These are phyloP conservation scores for Drosophila hydei DNA, from an alignment of 1,140 invertebrate genomes.

Conservation along the genomic window DNA sequence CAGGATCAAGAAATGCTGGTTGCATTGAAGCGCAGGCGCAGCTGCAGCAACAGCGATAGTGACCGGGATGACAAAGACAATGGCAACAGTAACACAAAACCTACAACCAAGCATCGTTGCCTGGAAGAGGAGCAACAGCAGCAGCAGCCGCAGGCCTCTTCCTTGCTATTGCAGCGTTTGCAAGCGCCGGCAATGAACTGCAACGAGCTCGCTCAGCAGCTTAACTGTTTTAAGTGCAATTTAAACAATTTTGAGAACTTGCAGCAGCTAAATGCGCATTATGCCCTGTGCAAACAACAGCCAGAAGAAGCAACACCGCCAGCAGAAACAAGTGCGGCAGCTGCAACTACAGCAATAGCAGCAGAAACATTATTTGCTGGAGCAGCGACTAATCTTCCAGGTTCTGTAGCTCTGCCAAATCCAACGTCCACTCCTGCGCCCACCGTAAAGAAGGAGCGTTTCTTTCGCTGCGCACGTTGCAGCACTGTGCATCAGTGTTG, in stretches of 20 bases:
- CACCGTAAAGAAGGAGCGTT: slow-evolving; percentile 52
- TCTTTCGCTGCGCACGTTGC: slow-evolving; percentile 91
- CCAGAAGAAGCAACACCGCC: background rate
- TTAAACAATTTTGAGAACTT: slow-evolving; percentile 84
- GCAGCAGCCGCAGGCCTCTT: slow-evolving; percentile 23
- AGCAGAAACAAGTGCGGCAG: background rate
- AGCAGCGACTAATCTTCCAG: background rate
- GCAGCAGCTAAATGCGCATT: slow-evolving; percentile 51
- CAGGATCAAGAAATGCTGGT: slow-evolving; percentile 49
- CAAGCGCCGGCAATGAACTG: slow-evolving; percentile 45
- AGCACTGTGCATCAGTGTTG: slow-evolving; percentile 92
- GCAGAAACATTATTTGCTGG: background rate
- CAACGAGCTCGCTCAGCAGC: slow-evolving; percentile 18
- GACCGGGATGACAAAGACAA: background rate
- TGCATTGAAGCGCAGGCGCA: slow-evolving; percentile 46
- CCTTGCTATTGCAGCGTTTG: slow-evolving; percentile 68
- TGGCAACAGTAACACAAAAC: background rate
- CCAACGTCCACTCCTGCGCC: background rate
- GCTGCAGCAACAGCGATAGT: slow-evolving; percentile 24
- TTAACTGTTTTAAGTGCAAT: slow-evolving; percentile 61
- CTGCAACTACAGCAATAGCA: background rate
- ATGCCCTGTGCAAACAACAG: slow-evolving; percentile 25
- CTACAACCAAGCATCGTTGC: background rate
- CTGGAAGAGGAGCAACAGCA: slow-evolving; percentile 7
- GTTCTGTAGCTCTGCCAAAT: background rate